phyloP scores from a whole-genome alignment of 2,113 vertebrate species.

The Lamprologus sp. region DNA sequence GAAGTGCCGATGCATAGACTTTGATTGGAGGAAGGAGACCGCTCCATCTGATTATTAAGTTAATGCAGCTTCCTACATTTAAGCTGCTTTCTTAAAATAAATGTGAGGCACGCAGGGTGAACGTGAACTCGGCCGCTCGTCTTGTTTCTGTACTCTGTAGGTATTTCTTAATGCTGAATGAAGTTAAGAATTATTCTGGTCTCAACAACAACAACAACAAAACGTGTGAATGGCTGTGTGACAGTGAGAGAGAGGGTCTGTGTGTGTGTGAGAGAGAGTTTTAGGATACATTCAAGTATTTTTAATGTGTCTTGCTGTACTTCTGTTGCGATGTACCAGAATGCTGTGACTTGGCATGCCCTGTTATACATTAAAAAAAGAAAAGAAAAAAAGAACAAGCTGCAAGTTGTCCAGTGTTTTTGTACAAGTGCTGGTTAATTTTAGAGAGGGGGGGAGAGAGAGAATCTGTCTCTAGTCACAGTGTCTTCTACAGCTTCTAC shows the following conservation, averaged over 20 bases:
- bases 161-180: slow-evolving; percentile 68
- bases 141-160: slow-evolving; percentile 52
- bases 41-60: neutral
- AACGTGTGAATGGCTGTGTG: slow-evolving; percentile 4
- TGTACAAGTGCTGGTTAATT: neutral
- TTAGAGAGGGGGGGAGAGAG: rapidly evolving
- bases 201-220: slow-evolving; percentile 27
- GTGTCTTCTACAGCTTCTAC: neutral
- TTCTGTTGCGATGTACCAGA: slow-evolving; percentile 57
- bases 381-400: neutral
- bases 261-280: neutral
- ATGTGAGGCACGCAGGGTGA: neutral
- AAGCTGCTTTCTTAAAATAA: neutral
- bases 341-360: slow-evolving; percentile 60
- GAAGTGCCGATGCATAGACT: neutral
- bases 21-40: neutral
- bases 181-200: slow-evolving; percentile 62
- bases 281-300: slow-evolving; percentile 16
- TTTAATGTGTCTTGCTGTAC: slow-evolving; percentile 47
- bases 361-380: slow-evolving; percentile 28
- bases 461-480: neutral
- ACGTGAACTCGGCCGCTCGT: neutral
- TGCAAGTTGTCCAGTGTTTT: neutral
- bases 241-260: neutral
- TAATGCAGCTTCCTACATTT: neutral